Conservation (phyloP, 2,113 vertebrate genomes). For the Pelobates fuscus region DNA sequence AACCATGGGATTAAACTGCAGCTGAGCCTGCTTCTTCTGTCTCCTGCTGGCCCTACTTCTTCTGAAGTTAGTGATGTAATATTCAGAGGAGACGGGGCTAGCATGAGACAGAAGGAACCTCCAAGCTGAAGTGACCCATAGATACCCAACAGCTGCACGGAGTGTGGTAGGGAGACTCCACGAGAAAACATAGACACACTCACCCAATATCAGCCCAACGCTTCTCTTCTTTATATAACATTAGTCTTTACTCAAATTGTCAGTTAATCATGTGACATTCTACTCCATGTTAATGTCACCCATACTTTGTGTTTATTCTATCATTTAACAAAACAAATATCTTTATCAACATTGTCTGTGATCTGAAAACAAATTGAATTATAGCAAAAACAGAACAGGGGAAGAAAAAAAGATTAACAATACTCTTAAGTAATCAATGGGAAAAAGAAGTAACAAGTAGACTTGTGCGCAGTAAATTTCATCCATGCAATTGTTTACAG, state of each 20-base stretch:
- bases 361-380: too few species aligned
- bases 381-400: too few species aligned
- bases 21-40: conserved; percentile 48
- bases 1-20: conserved; percentile 37
- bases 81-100: conserved; percentile 43
- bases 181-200: not conserved
- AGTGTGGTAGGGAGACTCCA: conserved; percentile 12
- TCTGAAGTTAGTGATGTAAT: conserved; percentile 38
- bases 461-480: too few species aligned
- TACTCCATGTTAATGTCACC: too few species aligned
- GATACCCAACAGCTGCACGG: conserved; percentile 29
- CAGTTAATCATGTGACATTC: too few species aligned
- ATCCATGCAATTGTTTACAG: too few species aligned
- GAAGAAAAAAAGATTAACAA: too few species aligned
- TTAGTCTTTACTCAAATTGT: not conserved
- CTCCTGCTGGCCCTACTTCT: conserved; percentile 47
- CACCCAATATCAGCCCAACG: not conserved
- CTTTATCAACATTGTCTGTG: too few species aligned
- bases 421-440: too few species aligned
- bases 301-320: too few species aligned
- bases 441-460: too few species aligned
- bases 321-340: too few species aligned
- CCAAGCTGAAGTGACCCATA: conserved; percentile 41
- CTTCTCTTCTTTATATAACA: not conserved
- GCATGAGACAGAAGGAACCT: conserved; percentile 48